Percentiles rank a stretch among this genome's conserved stretches.
These are phyloP conservation scores for Pheosia tremula DNA, from an alignment of 2,888 invertebrate genomes.

Conservation along the genomic window DNA sequence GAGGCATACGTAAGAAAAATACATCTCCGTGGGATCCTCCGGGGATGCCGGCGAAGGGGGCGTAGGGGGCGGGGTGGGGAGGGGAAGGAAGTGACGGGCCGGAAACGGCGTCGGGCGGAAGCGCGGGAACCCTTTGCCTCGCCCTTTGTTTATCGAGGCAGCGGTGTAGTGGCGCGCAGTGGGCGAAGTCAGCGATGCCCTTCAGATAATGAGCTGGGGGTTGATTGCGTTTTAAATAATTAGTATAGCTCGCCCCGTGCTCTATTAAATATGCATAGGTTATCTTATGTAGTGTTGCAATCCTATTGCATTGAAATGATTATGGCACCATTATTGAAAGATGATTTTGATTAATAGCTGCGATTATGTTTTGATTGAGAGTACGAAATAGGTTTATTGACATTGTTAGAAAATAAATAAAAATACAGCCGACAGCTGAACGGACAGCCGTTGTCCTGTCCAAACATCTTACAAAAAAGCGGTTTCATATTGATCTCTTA, in stretches of 20 bases:
- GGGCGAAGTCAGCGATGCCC: conserved; percentile 19
- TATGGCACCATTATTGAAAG: too few species aligned
- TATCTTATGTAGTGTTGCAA: neutral
- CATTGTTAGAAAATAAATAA: too few species aligned
- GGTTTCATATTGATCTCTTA: too few species aligned
- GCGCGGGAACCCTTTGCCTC: conserved; percentile 70
- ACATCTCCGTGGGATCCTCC: conserved; percentile 34
- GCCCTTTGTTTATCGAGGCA: conserved; percentile 69
- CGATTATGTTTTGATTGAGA: too few species aligned
- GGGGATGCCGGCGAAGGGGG: conserved; percentile 36
- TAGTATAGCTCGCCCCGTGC: neutral
- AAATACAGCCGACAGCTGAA: too few species aligned
- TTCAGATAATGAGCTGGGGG: conserved; percentile 12
- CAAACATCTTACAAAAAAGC: too few species aligned
- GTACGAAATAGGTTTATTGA: too few species aligned
- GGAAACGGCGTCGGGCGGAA: conserved; percentile 75
- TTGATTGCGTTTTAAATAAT: neutral
- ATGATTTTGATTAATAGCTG: too few species aligned
- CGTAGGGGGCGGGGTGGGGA: conserved; percentile 24
- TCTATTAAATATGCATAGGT: too few species aligned
- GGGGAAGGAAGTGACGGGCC: conserved; percentile 56
- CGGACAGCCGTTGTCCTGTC: too few species aligned
- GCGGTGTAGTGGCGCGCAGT: conserved; percentile 14
- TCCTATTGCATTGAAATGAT: too few species aligned
- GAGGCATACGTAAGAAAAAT: conserved; percentile 53